Evolutionary conservation across 2,113 vertebrate genomes (phyloP).

Genomic region (Equus przewalskii): DNA sequence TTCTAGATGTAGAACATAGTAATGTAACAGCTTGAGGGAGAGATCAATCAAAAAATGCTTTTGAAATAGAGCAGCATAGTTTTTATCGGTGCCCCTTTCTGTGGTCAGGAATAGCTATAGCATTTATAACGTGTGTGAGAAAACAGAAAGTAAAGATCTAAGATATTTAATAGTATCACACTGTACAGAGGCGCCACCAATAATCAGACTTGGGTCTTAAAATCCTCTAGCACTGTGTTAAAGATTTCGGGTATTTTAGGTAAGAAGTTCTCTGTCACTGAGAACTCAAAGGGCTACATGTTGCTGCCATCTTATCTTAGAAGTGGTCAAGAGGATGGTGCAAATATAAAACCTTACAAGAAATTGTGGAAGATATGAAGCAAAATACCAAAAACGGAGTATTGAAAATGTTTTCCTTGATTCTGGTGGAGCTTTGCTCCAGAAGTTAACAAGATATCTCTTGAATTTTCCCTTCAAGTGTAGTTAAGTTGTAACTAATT

Average conservation of each 20-base stretch:
- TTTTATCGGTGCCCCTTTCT: constrained; percentile 94
- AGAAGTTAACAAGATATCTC: constrained; percentile 94
- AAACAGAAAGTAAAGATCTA: constrained; percentile 95
- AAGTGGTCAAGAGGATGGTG: constrained; percentile 94
- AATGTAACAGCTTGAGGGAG: constrained; percentile 96
- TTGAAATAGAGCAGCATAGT: constrained; percentile 94
- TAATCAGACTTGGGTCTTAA: constrained; percentile 94
- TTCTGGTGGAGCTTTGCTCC: constrained; percentile 92
- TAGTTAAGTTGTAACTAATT: constrained; percentile 94
- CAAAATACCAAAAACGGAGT: constrained; percentile 87
- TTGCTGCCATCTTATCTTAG: constrained; percentile 91
- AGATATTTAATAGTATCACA: constrained; percentile 92
- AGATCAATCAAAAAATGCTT: constrained; percentile 95
- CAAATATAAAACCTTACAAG: constrained; percentile 94
- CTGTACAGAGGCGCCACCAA: constrained; percentile 93
- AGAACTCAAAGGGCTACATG: constrained; percentile 93
- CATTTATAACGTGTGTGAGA: constrained; percentile 95
- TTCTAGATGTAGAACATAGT: constrained; percentile 94
- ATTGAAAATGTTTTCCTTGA: constrained; percentile 96
- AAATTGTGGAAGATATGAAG: constrained; percentile 95
- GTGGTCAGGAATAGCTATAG: constrained; percentile 95
- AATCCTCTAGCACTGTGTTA: constrained; percentile 93
- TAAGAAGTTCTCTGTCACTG: constrained; percentile 90
- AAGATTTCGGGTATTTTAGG: constrained; percentile 95
- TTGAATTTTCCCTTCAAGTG: constrained; percentile 96